Evolutionary conservation across 2,888 invertebrate species (phyloP).

Genomic region (Euclidia mi): DNA sequence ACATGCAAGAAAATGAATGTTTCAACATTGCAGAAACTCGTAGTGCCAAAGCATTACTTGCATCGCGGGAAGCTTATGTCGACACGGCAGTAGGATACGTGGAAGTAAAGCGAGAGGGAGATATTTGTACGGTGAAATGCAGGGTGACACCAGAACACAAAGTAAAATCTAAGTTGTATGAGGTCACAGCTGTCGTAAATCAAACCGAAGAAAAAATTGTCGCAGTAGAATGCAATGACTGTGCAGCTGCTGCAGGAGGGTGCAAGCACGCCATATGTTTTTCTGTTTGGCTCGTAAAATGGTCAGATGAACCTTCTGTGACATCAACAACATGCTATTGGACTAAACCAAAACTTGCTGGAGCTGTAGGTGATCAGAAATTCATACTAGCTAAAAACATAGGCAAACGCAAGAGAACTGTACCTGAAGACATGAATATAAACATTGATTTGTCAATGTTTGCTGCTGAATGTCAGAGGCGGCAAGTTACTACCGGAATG

Average conservation of each 20-base stretch:
- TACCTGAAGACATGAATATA: constrained; percentile 9
- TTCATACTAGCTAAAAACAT: too few relatives aligned
- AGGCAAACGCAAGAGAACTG: too few relatives aligned
- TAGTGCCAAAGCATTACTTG: constrained; percentile 19
- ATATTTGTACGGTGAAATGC: constrained; percentile 20
- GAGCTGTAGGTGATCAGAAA: too few relatives aligned
- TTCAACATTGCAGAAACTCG: constrained; percentile 16
- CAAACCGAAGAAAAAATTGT: constrained; percentile 10
- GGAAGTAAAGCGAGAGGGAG: constrained; percentile 18
- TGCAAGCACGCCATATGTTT: constrained; percentile 30
- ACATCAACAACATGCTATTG: too few relatives aligned
- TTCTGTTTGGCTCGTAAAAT: constrained; percentile 23
- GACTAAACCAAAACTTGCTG: too few relatives aligned
- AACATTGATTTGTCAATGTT: constrained; percentile 12
- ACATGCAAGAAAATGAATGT: constrained; percentile 10
- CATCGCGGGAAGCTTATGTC: constrained; percentile 19
- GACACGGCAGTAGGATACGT: constrained; percentile 25
- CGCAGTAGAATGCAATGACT: constrained; percentile 19
- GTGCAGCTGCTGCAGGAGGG: constrained; percentile 26
- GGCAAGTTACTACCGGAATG: neutral
- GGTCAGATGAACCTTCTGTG: constrained; percentile 21
- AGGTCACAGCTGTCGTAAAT: constrained; percentile 4
- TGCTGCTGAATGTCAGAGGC: constrained; percentile 12
- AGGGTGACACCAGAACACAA: constrained; percentile 26
- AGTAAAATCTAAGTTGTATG: constrained; percentile 11